phyloP scores from a whole-genome alignment of 2,888 invertebrate species.

The Parnassius smintheus region DNA sequence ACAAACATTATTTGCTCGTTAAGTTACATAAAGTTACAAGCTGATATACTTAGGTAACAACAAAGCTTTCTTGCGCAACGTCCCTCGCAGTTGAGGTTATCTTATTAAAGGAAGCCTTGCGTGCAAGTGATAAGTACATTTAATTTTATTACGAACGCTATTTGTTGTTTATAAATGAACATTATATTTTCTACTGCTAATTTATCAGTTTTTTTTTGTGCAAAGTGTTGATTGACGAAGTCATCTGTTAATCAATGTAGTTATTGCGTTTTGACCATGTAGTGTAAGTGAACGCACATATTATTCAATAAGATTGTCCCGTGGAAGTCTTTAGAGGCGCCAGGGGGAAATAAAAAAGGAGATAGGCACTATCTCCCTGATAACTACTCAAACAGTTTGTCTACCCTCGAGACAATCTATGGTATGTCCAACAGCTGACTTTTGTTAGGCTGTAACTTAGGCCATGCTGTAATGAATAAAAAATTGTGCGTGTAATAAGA shows the following conservation, averaged over 20 bases:
- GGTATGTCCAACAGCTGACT: too few relatives aligned
- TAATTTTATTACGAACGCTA: slow-evolving; percentile 18
- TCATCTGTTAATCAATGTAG: neutral
- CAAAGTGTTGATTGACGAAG: neutral
- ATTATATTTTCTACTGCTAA: neutral
- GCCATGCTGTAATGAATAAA: too few relatives aligned
- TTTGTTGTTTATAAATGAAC: neutral
- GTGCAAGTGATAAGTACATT: slow-evolving; percentile 18
- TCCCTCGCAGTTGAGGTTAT: slow-evolving; percentile 12
- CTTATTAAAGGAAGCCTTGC: slow-evolving; percentile 24
- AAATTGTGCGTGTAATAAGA: slow-evolving; percentile 6
- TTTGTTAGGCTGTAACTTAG: too few relatives aligned
- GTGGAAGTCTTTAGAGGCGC: too few relatives aligned
- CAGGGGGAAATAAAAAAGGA: too few relatives aligned
- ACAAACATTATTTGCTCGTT: slow-evolving; percentile 11
- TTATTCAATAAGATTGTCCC: too few relatives aligned
- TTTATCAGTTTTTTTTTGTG: neutral
- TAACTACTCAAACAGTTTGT: too few relatives aligned
- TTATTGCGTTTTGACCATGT: neutral
- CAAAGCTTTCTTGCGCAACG: slow-evolving; percentile 21
- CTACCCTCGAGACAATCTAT: too few relatives aligned
- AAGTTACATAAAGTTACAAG: slow-evolving; percentile 6
- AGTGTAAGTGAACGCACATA: too few relatives aligned
- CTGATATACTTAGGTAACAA: slow-evolving; percentile 5
- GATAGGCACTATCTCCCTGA: too few relatives aligned